Conservation (phyloP, 2,888 invertebrate species). For the Pyrrhosoma nymphula region DNA sequence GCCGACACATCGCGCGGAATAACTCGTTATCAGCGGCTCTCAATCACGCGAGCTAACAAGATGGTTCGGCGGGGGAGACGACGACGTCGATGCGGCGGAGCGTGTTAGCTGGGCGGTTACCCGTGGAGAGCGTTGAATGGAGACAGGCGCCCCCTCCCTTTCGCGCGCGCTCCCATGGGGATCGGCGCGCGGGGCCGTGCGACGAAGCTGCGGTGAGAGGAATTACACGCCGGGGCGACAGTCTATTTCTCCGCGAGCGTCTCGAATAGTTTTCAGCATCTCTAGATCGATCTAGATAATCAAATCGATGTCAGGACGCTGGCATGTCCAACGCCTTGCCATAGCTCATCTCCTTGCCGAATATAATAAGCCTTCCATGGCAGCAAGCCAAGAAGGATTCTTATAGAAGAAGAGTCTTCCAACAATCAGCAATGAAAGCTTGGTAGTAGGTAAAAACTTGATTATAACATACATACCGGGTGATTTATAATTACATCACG, state of each 20-base stretch:
- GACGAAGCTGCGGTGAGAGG: neutral
- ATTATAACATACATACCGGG: no score
- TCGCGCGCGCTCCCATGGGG: neutral
- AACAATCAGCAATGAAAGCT: no score
- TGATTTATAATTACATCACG: no score
- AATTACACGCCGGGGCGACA: neutral
- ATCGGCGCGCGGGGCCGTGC: neutral
- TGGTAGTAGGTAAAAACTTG: no score
- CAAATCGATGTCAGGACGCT: neutral
- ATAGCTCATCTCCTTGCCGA: neutral
- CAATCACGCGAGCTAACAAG: slow-evolving; percentile 24
- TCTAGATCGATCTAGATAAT: neutral
- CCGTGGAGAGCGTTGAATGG: neutral
- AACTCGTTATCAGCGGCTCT: neutral
- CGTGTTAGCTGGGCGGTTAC: neutral
- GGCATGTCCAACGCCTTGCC: neutral
- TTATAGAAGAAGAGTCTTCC: no score
- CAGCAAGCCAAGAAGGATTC: no score
- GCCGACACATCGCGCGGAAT: slow-evolving; percentile 6
- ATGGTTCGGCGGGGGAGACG: neutral
- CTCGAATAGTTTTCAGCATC: neutral
- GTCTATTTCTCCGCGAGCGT: neutral
- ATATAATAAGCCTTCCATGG: no score
- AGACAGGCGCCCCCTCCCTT: neutral
- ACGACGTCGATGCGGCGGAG: neutral